A percentile compares a stretch with the other conserved stretches of the same genome.
Evolutionary conservation across 2,797 vertebrate genomes (phyloP).

Genomic region (Pyrrhura leucotis): DNA sequence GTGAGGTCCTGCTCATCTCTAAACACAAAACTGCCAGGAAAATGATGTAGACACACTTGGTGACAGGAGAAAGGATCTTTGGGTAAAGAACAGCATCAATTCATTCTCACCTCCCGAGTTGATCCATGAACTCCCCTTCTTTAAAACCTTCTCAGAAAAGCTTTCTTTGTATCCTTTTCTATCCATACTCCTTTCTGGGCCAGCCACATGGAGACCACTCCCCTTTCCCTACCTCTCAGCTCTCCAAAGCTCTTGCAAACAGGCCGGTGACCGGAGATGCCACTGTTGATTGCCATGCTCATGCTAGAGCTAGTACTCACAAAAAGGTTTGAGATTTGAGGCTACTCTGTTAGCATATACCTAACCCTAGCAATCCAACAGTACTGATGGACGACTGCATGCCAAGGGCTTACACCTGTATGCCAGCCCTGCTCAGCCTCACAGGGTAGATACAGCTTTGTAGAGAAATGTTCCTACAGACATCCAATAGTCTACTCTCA

Average conservation of each 20-base stretch:
- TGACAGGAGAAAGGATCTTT: neutral
- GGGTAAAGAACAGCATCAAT: neutral
- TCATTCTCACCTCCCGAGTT: neutral
- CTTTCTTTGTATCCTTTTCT: neutral
- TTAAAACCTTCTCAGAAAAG: neutral
- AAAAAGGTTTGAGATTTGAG: neutral
- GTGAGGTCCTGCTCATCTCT: neutral
- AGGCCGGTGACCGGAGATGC: neutral
- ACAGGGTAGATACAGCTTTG: neutral
- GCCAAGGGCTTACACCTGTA: neutral
- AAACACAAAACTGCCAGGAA: neutral
- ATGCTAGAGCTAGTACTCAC: neutral
- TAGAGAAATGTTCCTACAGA: neutral
- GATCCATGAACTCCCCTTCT: neutral
- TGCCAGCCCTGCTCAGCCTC: neutral
- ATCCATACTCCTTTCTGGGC: neutral
- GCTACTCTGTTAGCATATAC: neutral
- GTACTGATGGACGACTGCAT: neutral
- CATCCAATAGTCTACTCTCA: neutral
- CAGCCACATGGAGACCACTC: neutral
- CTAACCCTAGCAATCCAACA: neutral
- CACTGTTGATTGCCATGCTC: accelerated
- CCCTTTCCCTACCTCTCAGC: neutral
- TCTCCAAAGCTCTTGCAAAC: neutral
- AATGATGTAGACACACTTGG: neutral